These are phyloP conservation scores for Drosophila virilis DNA, from an alignment of 1,140 invertebrate species.

Conservation along the genomic window DNA sequence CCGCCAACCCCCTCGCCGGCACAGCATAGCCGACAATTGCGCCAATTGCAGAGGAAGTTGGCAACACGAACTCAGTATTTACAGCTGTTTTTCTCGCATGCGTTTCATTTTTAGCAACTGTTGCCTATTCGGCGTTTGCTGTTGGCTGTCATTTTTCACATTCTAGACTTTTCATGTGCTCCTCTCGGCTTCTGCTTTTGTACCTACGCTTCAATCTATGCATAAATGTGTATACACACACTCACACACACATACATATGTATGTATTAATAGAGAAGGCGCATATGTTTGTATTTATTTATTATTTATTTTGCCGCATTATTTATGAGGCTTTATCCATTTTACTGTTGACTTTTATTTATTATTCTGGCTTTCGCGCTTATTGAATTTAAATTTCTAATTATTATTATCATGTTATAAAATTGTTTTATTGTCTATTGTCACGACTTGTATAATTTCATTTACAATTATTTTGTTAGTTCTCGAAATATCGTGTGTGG, in stretches of 20 bases:
- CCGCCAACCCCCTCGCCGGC: not conserved
- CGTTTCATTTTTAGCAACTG: constrained; percentile 20
- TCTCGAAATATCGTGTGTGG: constrained; percentile 1
- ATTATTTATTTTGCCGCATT: constrained; percentile 40
- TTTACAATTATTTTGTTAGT: not conserved
- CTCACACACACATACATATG: not conserved
- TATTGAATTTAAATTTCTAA: constrained; percentile 75
- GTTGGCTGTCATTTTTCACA: constrained; percentile 18
- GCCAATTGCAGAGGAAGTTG: constrained; percentile 16
- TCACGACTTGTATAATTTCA: not conserved
- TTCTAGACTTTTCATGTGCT: constrained; percentile 25
- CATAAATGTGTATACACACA: constrained; percentile 18
- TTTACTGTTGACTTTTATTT: constrained; percentile 59
- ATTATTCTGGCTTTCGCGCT: constrained; percentile 57
- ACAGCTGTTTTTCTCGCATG: constrained; percentile 3
- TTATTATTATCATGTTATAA: constrained; percentile 54
- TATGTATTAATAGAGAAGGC: not conserved
- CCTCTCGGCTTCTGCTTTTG: not conserved
- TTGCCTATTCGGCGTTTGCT: constrained; percentile 26
- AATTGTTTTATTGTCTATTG: constrained; percentile 1
- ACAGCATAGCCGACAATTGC: not conserved
- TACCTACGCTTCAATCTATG: constrained; percentile 57
- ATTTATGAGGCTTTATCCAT: constrained; percentile 40
- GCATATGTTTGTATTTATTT: constrained; percentile 38
- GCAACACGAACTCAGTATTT: constrained; percentile 23